These are phyloP conservation scores for Mormyrus lacerda DNA, from an alignment of 2,113 vertebrate genomes.

Conservation along the genomic window DNA sequence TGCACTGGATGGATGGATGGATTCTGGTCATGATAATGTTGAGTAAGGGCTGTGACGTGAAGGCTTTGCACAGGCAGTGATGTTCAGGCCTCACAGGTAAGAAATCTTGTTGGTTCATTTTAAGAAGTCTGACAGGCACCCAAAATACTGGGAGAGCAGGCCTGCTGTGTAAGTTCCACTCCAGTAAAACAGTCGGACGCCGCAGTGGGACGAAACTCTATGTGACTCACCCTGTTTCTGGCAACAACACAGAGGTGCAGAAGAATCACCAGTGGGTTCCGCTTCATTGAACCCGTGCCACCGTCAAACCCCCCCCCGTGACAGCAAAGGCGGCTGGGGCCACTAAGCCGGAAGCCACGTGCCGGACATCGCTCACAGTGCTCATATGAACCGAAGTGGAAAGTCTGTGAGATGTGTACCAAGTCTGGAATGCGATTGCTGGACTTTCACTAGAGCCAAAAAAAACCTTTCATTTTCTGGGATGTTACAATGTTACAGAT, in stretches of 20 bases:
- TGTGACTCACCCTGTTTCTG: not conserved
- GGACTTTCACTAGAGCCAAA: not conserved
- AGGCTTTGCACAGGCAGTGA: not conserved
- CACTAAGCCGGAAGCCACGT: not conserved
- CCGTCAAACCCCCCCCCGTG: not conserved
- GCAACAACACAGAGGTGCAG: not conserved
- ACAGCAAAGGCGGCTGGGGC: not conserved
- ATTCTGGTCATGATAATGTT: not conserved
- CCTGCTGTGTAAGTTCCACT: not conserved
- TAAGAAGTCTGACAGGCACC: not conserved
- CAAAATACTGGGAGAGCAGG: not conserved
- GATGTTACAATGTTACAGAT: not conserved
- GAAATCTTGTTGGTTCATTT: not conserved
- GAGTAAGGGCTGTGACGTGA: not conserved
- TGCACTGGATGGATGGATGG: not conserved
- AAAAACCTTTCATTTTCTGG: not conserved
- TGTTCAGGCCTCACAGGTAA: not conserved
- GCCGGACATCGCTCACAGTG: not conserved
- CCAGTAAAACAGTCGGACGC: not conserved
- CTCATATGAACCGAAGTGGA: not conserved
- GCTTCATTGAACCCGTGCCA: not conserved
- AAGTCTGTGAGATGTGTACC: not conserved
- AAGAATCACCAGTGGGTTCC: not conserved
- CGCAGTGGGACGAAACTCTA: not conserved
- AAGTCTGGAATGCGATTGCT: not conserved